Conservation (phyloP, 2,888 invertebrate species). For the Hirtodrosophila confusa region DNA sequence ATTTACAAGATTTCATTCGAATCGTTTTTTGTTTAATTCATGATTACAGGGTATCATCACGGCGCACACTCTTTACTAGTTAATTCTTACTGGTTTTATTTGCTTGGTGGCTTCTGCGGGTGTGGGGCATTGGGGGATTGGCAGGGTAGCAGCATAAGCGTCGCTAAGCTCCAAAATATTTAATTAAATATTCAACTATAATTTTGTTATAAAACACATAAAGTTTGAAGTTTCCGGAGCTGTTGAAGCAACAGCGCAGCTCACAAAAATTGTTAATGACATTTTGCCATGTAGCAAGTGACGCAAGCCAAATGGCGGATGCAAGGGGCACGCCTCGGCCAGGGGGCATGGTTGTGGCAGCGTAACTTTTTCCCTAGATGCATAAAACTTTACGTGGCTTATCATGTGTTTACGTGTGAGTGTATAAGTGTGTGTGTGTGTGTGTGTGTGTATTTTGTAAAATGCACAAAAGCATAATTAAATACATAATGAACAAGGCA, state of each 20-base stretch:
- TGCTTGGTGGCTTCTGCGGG: not conserved
- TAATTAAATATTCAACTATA: constrained; percentile 76
- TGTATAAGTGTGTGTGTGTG: constrained; percentile 16
- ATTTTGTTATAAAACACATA: constrained; percentile 66
- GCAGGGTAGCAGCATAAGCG: constrained; percentile 28
- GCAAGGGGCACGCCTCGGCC: not conserved
- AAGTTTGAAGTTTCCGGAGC: constrained; percentile 68
- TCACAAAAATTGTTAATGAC: constrained; percentile 70
- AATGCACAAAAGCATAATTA: constrained; percentile 78
- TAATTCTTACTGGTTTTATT: not conserved
- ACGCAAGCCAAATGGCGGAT: constrained; percentile 1
- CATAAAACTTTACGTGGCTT: constrained; percentile 60
- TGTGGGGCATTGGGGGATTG: not conserved
- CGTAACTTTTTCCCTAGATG: constrained; percentile 50
- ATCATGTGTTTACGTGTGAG: constrained; percentile 25
- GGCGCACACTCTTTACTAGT: no score
- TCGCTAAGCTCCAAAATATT: constrained; percentile 63
- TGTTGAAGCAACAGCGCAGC: constrained; percentile 29
- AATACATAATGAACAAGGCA: constrained; percentile 77
- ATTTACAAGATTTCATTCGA: no score
- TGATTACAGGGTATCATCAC: no score
- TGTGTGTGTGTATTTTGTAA: constrained; percentile 39
- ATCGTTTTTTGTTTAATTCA: no score
- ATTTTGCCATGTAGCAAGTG: constrained; percentile 49
- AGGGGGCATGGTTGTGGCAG: constrained; percentile 17